Evolutionary conservation across 2,113 vertebrate species (phyloP), one percentile per base, ranked within the genome.

Genomic region (Recurvirostra avosetta): DNA sequence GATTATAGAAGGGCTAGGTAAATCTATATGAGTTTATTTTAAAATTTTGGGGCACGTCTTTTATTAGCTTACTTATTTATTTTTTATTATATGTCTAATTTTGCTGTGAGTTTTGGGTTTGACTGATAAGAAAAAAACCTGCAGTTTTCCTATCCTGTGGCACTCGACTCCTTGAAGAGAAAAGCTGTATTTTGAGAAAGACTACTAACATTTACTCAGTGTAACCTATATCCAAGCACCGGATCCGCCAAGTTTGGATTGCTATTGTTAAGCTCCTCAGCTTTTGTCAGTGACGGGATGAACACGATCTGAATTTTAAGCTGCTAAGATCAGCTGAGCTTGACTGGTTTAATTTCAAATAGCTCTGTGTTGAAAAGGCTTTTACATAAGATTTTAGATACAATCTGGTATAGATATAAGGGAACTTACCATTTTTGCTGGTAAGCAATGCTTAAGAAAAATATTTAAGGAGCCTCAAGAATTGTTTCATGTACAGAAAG

Each of bases 161-260:
- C 9, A 49, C 40, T 72, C 43, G 62, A 25, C 26, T 74, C 68
- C 83, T 72, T 80, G 70, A 91, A 91, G 76, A 50, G 53, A n/a
- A 87, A 92, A 85, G 75, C 72, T 92, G 67, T 73, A 52, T 91
- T 97, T 91, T 93, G 74, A 85, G 86, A 72, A 78, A 68, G 83
- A 86, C 4, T 13, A 58, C 56, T 92, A 94, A 97, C 80, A 97
- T 94, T 95, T 97, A 87, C 92, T 89, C 66, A 97, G 83, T 65
- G 83, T 95, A 97, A 82, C 86, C 73, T 85, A 87, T 85, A 92
- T 67, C 62, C 50, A 58, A 62, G 86, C 58, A 72, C 61, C 0
- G 0, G 40, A 78, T 81, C 76, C 2, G 11, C 76, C 62, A 61
- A 56, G 65, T 92, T 68, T 89, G 61, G 45, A 91, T 86, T 91